Evolutionary conservation across 1,140 invertebrate genomes (phyloP).

Genomic region (Globodera rostochiensis): DNA sequence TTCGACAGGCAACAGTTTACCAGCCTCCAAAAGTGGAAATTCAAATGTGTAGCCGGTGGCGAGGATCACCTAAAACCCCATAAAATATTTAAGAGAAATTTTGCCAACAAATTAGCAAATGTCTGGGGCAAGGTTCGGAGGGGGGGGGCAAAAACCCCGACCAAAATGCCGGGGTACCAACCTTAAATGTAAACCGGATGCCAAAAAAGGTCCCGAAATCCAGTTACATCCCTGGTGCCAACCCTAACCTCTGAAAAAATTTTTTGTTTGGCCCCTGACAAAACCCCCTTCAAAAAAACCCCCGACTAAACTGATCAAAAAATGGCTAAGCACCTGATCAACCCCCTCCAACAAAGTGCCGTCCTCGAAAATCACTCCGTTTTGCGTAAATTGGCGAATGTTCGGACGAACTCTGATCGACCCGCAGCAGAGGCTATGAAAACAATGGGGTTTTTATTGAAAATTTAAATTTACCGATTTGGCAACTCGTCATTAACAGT

Average conservation of each 20-base stretch:
- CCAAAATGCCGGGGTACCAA: too few relatives aligned
- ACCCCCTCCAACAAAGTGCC: slow-evolving; percentile 55
- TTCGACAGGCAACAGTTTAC: slow-evolving; percentile 47
- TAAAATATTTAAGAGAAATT: too few relatives aligned
- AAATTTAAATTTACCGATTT: slow-evolving; percentile 58
- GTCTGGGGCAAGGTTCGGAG: background rate
- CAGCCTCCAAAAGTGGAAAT: slow-evolving; percentile 45
- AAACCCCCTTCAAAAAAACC: too few relatives aligned
- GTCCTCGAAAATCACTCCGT: slow-evolving; percentile 67
- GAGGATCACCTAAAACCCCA: slow-evolving; percentile 50
- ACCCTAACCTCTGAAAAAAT: too few relatives aligned
- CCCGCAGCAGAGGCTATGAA: slow-evolving; percentile 66
- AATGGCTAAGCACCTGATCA: slow-evolving; percentile 55
- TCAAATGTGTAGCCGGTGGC: slow-evolving; percentile 53
- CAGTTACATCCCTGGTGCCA: background rate
- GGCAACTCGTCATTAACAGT: slow-evolving; percentile 71
- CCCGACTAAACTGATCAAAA: too few relatives aligned
- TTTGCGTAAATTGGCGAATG: slow-evolving; percentile 66
- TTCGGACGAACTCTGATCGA: slow-evolving; percentile 67
- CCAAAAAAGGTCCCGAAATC: background rate
- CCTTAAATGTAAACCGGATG: too few relatives aligned
- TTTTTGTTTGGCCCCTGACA: too few relatives aligned
- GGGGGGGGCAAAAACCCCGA: too few relatives aligned
- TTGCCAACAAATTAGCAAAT: too few relatives aligned
- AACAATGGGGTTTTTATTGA: too few relatives aligned